phyloP scores from a whole-genome alignment of 2,113 vertebrate species.

The Thamnophis sirtalis region DNA sequence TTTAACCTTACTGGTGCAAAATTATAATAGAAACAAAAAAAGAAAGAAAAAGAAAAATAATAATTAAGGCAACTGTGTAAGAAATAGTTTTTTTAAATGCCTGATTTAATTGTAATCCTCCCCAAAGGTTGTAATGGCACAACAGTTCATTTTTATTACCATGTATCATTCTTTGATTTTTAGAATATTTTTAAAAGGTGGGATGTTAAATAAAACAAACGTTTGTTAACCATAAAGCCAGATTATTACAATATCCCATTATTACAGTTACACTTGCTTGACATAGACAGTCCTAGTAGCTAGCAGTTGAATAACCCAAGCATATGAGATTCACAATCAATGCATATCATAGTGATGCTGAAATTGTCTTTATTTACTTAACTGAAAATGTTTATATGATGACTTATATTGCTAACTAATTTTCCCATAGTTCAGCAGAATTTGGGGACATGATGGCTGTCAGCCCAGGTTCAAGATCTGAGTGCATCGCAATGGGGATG shows the following conservation, averaged over 20 bases:
- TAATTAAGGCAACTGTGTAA: slow-evolving; percentile 51
- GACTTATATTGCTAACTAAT: neutral
- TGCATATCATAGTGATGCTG: neutral
- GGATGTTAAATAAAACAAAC: neutral
- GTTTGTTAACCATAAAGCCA: slow-evolving; percentile 1
- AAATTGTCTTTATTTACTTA: neutral
- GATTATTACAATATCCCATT: neutral
- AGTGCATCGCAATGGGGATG: neutral
- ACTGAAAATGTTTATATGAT: neutral
- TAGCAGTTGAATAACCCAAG: neutral
- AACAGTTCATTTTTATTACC: slow-evolving; percentile 22
- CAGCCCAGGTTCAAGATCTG: neutral
- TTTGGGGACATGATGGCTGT: neutral
- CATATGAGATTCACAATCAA: neutral
- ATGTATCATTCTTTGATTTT: slow-evolving; percentile 1
- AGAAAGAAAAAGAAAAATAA: no score
- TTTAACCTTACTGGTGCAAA: no score
- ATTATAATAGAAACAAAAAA: no score
- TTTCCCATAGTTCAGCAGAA: neutral
- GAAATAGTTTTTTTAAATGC: slow-evolving; percentile 39
- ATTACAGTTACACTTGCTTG: neutral
- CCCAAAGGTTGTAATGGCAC: slow-evolving; percentile 10
- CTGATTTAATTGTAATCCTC: slow-evolving; percentile 48
- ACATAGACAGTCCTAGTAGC: neutral
- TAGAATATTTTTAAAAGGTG: neutral